A percentile compares a stretch with the other conserved stretches of the same genome.
Evolutionary conservation across 2,888 invertebrate genomes (phyloP).

Genomic region (Ceramica pisi): DNA sequence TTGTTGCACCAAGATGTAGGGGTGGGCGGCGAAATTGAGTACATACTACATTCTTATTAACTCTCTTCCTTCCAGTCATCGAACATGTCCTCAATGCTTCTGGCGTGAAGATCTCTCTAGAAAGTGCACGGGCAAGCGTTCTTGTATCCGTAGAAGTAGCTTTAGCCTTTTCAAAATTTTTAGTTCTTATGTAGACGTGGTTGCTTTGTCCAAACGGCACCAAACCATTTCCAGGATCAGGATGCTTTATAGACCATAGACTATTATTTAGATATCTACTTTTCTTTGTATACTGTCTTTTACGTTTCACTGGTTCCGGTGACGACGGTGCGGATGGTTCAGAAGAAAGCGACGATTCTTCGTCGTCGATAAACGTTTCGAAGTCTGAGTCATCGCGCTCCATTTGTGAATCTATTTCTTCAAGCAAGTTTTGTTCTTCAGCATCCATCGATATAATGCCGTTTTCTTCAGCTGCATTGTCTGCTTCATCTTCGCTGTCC

Average conservation of each 20-base stretch:
- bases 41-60: slow-evolving; percentile 2
- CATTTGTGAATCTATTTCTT: background rate
- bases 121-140: slow-evolving; percentile 9
- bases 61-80: slow-evolving; percentile 6
- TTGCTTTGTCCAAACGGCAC: background rate
- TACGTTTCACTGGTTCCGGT: background rate
- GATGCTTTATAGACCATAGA: slow-evolving; percentile 13
- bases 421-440: background rate
- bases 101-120: slow-evolving; percentile 8
- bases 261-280: background rate
- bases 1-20: slow-evolving; percentile 5
- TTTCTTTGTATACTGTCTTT: background rate
- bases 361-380: slow-evolving; percentile 6
- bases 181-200: background rate
- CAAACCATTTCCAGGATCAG: background rate
- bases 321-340: background rate
- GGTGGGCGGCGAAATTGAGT: background rate
- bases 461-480: background rate
- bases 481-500: background rate
- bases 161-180: slow-evolving; percentile 1
- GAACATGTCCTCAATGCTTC: slow-evolving; percentile 22
- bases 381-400: background rate
- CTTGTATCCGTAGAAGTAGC: background rate
- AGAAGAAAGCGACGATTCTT: background rate
- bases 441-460: background rate